These are phyloP conservation scores for Ammodytes marinus DNA, from an alignment of 2,113 vertebrate genomes.

Conservation along the genomic window DNA sequence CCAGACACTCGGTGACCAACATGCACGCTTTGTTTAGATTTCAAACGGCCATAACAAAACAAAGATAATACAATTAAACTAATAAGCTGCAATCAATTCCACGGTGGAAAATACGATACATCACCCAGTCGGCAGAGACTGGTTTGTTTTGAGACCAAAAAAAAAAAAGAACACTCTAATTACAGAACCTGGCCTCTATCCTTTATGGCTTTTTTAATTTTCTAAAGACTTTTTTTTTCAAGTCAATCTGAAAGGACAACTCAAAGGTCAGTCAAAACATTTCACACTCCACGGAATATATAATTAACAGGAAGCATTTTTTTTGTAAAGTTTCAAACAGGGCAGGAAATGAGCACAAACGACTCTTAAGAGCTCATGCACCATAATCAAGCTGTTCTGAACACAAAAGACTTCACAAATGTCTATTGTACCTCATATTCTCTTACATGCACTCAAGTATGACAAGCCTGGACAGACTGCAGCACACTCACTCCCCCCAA, in stretches of 20 bases:
- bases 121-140: background rate
- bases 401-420: conserved; percentile 9
- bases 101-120: background rate
- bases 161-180: background rate
- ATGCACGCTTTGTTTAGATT: conserved; percentile 10
- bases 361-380: conserved; percentile 23
- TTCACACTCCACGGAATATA: conserved; percentile 50
- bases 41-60: conserved; percentile 20
- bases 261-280: conserved; percentile 53
- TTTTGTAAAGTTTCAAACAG: conserved; percentile 37
- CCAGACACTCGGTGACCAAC: conserved; percentile 1
- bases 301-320: conserved; percentile 44
- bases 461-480: conserved; percentile 1
- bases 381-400: conserved; percentile 49
- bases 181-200: background rate
- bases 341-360: conserved; percentile 47
- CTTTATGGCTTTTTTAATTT: background rate
- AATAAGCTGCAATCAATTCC: conserved; percentile 12
- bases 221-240: background rate
- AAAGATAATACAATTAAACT: conserved; percentile 15
- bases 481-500: background rate
- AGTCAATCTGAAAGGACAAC: conserved; percentile 32
- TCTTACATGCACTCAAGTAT: background rate
- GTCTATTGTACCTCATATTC: conserved; percentile 17
- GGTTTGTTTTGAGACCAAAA: conserved; percentile 23